Evolutionary conservation across 2,113 vertebrate genomes (phyloP).

Genomic region (Verasper variegatus): DNA sequence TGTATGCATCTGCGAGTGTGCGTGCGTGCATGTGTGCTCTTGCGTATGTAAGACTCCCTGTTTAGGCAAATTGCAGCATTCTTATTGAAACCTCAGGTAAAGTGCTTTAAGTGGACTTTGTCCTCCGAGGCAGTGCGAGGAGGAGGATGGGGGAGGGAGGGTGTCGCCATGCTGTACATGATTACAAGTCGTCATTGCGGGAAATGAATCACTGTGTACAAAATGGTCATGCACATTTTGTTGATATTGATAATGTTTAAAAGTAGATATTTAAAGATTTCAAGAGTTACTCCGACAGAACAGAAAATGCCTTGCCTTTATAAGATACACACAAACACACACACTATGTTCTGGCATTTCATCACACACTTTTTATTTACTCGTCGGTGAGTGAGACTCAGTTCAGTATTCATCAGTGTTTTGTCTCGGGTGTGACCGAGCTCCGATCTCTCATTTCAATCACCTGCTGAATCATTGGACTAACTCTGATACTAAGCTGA

Average conservation of each 20-base stretch:
- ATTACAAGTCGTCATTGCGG: constrained; percentile 67
- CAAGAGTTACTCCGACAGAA: constrained; percentile 77
- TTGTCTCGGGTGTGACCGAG: constrained; percentile 26
- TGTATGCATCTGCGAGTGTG: constrained; percentile 8
- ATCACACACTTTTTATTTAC: constrained; percentile 60
- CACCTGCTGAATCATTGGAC: constrained; percentile 46
- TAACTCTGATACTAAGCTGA: constrained; percentile 52
- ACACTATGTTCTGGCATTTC: constrained; percentile 74
- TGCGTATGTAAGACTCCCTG: constrained; percentile 85
- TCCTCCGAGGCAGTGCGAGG: constrained; percentile 76
- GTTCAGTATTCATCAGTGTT: constrained; percentile 52
- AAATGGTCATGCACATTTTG: constrained; percentile 90
- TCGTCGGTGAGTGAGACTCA: constrained; percentile 18
- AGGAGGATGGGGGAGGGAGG: constrained; percentile 34
- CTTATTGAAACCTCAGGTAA: constrained; percentile 96
- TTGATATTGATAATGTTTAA: constrained; percentile 89
- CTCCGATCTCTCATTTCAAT: constrained; percentile 61
- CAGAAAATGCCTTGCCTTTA: constrained; percentile 93
- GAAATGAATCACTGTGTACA: constrained; percentile 91
- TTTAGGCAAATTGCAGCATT: constrained; percentile 87
- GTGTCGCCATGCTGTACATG: constrained; percentile 86
- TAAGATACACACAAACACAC: constrained; percentile 68
- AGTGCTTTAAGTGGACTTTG: constrained; percentile 88
- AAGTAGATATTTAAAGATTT: constrained; percentile 88
- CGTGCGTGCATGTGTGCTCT: constrained; percentile 20